These are phyloP conservation scores for Hydra vulgaris DNA, from an alignment of 30 jellyfish, hydroid and myxozoan species.

Conservation along the genomic window DNA sequence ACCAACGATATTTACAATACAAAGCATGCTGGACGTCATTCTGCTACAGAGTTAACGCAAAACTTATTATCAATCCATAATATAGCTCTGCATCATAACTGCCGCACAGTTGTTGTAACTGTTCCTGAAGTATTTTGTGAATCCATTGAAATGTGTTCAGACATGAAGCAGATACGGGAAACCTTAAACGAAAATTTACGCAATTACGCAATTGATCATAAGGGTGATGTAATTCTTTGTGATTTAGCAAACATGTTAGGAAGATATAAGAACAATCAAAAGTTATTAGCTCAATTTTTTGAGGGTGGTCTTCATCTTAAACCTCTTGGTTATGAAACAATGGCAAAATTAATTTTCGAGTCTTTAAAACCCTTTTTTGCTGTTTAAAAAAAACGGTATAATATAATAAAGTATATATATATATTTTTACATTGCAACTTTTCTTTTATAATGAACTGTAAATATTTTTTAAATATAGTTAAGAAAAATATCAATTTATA, in stretches of 20 bases:
- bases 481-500: too few species aligned
- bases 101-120: slow-evolving; percentile 77
- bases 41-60: slow-evolving; percentile 53
- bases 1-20: slow-evolving; percentile 86
- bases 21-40: slow-evolving; percentile 37
- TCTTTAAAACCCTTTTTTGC: slow-evolving; percentile 38
- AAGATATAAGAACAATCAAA: slow-evolving; percentile 39
- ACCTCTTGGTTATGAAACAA: slow-evolving; percentile 88
- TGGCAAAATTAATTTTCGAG: slow-evolving; percentile 72
- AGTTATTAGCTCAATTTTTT: slow-evolving; percentile 71
- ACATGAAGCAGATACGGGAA: slow-evolving; percentile 76
- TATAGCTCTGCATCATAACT: slow-evolving; percentile 65
- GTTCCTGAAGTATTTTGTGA: slow-evolving; percentile 85
- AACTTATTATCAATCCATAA: slow-evolving; percentile 62
- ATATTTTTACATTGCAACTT: too few species aligned
- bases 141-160: slow-evolving; percentile 70
- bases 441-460: too few species aligned
- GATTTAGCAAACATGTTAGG: slow-evolving; percentile 79
- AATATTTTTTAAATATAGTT: too few species aligned
- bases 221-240: slow-evolving; percentile 46
- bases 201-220: slow-evolving; percentile 50
- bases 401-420: too few species aligned
- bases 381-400: not conserved
- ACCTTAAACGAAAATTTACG: slow-evolving; percentile 56
- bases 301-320: slow-evolving; percentile 92